Base-by-base conservation (phyloP, 2,888 invertebrate species). In the Xestia c-nigrum region DNA sequence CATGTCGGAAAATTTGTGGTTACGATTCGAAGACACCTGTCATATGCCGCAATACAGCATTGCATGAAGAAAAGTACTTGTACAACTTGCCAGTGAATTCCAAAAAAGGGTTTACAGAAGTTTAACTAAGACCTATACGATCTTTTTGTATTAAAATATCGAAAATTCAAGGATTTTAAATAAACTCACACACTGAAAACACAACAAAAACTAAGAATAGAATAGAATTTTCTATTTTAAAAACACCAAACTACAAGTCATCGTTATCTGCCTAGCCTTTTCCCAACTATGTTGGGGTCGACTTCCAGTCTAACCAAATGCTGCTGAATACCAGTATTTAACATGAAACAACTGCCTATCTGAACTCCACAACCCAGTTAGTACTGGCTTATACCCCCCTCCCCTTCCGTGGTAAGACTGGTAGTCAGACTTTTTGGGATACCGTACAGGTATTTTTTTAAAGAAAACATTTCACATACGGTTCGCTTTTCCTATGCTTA, bases 21-120 rank as follows among this genome's bases (percentile, higher is more conserved):
- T 80, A 63, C 52, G 21, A 52, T 52, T 64, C 38, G 55, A 80
- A 59, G 50, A 5, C 64, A 80, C 68, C 68, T 80, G 81, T 65
- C 74, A 57, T 63, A 57, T 50, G 40, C 50, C 43, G 47, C 5
- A 68, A 65, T 64, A 5, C 65, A 24, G 21, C 31, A 65, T 46
- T 31, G 47, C 47, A 40, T 65, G 47, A 31, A 59, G 6, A 68
- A 5, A 61, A 7, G 31, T 38, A 38, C 16, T 55, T 12, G 7
- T 7, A 59, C 24, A 14, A 47, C 21, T 40, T 47, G 24, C 46
- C 12, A 31, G 31, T n/a, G 9, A 66, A 43, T 52, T 63, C 31
- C 9, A 52, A 16, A 31, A 3, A 3, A 40, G 2, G 4, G 3
- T 21, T 47, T 40, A 10, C 19, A 24, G 38, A 52, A 64, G 46